These are phyloP conservation scores for Eucriotettix oculatus DNA, from an alignment of 2,888 invertebrate species.

Conservation along the genomic window DNA sequence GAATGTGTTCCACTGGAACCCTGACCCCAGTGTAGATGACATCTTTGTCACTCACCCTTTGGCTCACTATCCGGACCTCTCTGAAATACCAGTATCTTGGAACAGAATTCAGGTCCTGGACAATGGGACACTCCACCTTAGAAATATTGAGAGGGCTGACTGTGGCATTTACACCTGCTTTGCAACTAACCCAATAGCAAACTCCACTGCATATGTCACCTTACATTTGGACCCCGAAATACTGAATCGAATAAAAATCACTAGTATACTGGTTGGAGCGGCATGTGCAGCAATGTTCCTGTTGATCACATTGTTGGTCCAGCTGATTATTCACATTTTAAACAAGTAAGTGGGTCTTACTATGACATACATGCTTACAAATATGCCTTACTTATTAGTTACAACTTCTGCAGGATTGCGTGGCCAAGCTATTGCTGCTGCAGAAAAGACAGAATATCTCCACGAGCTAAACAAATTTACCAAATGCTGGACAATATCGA, in stretches of 20 bases:
- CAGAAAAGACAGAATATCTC: conserved; percentile 47
- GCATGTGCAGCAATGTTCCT: conserved; percentile 66
- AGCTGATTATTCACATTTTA: conserved; percentile 52
- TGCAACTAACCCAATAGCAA: conserved; percentile 69
- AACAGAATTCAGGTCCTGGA: conserved; percentile 45
- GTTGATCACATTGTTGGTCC: conserved; percentile 59
- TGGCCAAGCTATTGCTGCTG: conserved; percentile 63
- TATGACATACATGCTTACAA: not conserved
- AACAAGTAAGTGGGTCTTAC: conserved; percentile 40
- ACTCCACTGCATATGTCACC: conserved; percentile 54
- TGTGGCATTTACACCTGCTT: conserved; percentile 74
- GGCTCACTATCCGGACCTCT: conserved; percentile 33
- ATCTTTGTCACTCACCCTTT: conserved; percentile 47
- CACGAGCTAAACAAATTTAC: conserved; percentile 67
- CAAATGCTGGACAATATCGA: conserved; percentile 82
- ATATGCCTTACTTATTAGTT: conserved; percentile 1
- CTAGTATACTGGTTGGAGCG: conserved; percentile 68
- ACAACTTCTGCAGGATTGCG: conserved; percentile 41
- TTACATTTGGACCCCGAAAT: conserved; percentile 74
- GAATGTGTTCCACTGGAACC: conserved; percentile 60
- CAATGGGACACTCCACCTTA: conserved; percentile 64
- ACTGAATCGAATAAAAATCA: conserved; percentile 66
- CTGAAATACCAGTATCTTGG: conserved; percentile 22
- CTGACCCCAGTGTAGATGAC: conserved; percentile 47
- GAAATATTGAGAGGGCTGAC: conserved; percentile 42